Conservation (phyloP, 2,888 invertebrate species). For the Drosophila vallismaia region DNA sequence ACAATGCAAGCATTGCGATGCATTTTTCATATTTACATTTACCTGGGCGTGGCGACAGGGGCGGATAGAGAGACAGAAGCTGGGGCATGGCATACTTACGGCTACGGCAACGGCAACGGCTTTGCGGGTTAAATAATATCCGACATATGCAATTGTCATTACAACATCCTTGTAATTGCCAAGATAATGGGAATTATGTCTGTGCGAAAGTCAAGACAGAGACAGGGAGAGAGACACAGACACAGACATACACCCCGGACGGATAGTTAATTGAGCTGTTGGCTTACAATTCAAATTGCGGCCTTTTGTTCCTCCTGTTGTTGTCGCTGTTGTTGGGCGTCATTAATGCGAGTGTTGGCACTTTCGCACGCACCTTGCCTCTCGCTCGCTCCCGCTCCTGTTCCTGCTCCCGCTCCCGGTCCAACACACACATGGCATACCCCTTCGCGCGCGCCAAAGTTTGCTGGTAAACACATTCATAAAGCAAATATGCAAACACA, state of each 20-base stretch:
- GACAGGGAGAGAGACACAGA: conserved; percentile 1
- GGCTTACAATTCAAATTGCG: conserved; percentile 68
- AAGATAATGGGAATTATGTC: conserved; percentile 67
- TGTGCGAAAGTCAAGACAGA: conserved; percentile 44
- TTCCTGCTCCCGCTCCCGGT: not conserved
- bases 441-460: conserved; percentile 51
- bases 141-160: conserved; percentile 57
- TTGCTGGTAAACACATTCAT: conserved; percentile 78
- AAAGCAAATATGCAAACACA: conserved; percentile 74
- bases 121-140: conserved; percentile 54
- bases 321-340: conserved; percentile 52
- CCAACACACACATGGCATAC: not conserved
- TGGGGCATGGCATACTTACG: conserved; percentile 24
- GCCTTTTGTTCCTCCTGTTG: conserved; percentile 51
- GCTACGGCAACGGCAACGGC: conserved; percentile 9
- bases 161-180: conserved; percentile 65
- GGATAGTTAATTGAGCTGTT: conserved; percentile 74
- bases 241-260: conserved; percentile 31
- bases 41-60: conserved; percentile 8
- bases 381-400: not conserved
- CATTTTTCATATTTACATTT: conserved; percentile 47
- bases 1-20: conserved; percentile 38
- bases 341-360: conserved; percentile 78
- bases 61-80: not conserved
- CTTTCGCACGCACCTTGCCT: conserved; percentile 61